A percentile compares a stretch with the other conserved stretches of the same genome.
These are phyloP conservation scores for Diadophis punctatus DNA, from an alignment of 2,113 vertebrate species.

Conservation along the genomic window DNA sequence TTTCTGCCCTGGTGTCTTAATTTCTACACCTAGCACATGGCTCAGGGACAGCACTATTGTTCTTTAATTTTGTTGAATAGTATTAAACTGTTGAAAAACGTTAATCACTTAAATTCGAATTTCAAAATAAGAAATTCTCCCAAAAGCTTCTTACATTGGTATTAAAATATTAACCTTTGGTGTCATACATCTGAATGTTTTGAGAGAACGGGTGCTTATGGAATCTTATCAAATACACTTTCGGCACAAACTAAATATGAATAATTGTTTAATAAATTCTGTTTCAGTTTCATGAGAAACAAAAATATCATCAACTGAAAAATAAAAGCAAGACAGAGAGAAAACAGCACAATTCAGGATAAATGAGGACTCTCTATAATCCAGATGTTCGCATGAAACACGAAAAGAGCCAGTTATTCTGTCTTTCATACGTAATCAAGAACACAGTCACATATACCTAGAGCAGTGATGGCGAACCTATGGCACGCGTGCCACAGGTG, in stretches of 20 bases:
- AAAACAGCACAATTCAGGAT: background rate
- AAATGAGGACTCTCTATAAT: background rate
- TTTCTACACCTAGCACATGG: background rate
- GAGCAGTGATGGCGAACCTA: too few species aligned
- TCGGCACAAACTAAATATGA: background rate
- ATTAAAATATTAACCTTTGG: background rate
- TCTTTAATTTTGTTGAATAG: background rate
- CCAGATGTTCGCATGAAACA: background rate
- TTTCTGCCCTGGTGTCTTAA: background rate
- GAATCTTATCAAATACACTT: background rate
- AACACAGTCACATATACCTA: conserved; percentile 27
- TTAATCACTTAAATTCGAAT: background rate
- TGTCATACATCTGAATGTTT: background rate
- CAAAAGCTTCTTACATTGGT: background rate
- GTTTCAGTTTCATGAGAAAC: background rate
- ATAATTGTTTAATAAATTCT: background rate
- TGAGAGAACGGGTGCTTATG: background rate
- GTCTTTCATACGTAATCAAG: background rate
- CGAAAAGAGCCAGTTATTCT: background rate
- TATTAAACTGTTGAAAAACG: background rate
- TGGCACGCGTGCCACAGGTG: too few species aligned
- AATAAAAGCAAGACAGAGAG: background rate
- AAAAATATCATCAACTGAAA: background rate
- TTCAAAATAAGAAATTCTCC: background rate
- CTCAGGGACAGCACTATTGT: background rate